Percentiles rank a stretch among this genome's conserved stretches.
phyloP scores from a whole-genome alignment of 1,140 invertebrate genomes.

The Cydia splendana region DNA sequence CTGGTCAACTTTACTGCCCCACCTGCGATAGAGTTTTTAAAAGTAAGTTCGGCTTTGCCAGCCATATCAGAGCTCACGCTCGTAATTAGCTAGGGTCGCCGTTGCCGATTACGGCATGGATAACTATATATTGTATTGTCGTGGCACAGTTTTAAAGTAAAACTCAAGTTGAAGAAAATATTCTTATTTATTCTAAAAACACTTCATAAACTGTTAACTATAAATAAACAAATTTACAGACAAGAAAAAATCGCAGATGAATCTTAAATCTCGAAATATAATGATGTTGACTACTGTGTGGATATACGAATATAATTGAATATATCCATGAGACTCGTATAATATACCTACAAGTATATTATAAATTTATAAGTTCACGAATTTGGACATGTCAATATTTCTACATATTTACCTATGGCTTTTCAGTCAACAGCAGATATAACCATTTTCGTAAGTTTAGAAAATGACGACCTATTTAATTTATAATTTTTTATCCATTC shows the following conservation, averaged over 20 bases:
- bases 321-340: not conserved
- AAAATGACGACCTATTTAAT: too few relatives aligned
- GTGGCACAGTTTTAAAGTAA: not conserved
- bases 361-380: not conserved
- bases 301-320: not conserved
- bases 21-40: too few relatives aligned
- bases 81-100: too few relatives aligned
- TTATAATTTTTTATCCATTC: too few relatives aligned
- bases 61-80: too few relatives aligned
- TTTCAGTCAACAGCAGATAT: not conserved
- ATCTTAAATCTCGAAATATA: not conserved
- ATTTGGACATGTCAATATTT: not conserved
- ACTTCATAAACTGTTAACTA: constrained; percentile 22
- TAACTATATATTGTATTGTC: too few relatives aligned
- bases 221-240: constrained; percentile 21
- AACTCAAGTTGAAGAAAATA: constrained; percentile 25
- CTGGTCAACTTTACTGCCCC: too few relatives aligned
- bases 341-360: not conserved
- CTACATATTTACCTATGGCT: not conserved
- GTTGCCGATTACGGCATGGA: too few relatives aligned
- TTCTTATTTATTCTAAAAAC: constrained; percentile 31
- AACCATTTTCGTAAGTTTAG: not conserved
- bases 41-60: too few relatives aligned
- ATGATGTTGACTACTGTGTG: not conserved
- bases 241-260: not conserved